These are phyloP conservation scores for Premnoplex brunnescens DNA, from an alignment of 2,797 vertebrate species.

Conservation along the genomic window DNA sequence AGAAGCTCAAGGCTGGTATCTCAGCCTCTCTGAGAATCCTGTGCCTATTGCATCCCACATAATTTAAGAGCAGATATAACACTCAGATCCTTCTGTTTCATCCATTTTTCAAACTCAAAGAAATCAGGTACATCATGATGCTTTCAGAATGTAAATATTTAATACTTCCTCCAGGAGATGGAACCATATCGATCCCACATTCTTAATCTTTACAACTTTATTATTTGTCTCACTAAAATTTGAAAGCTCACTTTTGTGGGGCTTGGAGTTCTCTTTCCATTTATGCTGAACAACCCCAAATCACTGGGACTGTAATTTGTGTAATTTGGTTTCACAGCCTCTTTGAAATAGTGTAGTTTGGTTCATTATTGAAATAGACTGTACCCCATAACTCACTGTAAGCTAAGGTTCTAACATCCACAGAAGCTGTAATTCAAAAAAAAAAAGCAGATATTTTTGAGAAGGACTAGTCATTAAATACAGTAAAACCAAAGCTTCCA, in stretches of 20 bases:
- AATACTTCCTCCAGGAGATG: not conserved
- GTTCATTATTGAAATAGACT: not conserved
- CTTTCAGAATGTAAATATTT: slow-evolving; percentile 31
- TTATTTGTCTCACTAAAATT: not conserved
- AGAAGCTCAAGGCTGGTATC: not conserved
- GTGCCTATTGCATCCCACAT: not conserved
- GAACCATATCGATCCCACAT: not conserved
- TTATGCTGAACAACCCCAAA: not conserved
- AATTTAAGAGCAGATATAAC: not conserved
- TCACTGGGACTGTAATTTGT: not conserved
- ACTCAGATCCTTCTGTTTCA: not conserved
- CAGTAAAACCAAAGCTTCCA: not conserved
- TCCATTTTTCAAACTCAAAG: not conserved
- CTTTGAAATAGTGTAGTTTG: not conserved
- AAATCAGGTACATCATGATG: not conserved
- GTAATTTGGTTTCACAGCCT: not conserved
- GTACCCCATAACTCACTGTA: not conserved
- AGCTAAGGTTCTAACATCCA: not conserved
- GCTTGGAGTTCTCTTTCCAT: not conserved
- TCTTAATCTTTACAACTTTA: not conserved
- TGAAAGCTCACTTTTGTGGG: not conserved
- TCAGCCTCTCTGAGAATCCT: not conserved
- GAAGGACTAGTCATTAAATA: not conserved
- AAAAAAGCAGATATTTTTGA: not conserved
- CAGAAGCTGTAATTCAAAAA: not conserved